Evolutionary conservation across 1,140 invertebrate species (phyloP), one percentile per base, ranked within the genome.

Genomic region (Coenobita brevimanus): DNA sequence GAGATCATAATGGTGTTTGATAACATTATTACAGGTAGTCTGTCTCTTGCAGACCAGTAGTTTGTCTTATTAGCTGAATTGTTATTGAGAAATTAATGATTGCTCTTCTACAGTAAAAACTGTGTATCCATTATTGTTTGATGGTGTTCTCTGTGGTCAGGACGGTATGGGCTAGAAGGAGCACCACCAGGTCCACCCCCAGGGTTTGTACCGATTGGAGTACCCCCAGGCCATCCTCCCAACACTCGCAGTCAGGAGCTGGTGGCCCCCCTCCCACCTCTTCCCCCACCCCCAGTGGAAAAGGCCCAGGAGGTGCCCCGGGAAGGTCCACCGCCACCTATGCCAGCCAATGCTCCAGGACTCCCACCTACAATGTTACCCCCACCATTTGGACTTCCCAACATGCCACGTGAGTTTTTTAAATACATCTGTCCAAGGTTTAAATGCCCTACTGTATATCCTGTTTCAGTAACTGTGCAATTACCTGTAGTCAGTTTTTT

Each of bases 221-320:
- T 95, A 94, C 36, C 95, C 94, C 91, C 95, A 95, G 89, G 92
- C 94, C 95, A 41, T 93, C 95, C 17, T 94, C 64, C 85, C 24
- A 87, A 87, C 33, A 71, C 41, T 15, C 62, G 78, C 36, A 67
- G 64, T 15, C 85, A 81, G 73, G 85, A 87, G 1, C 62, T 80
- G 38, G 76, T 92, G 33, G 93, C 92, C 67, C 91, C 94, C 41
- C 92, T 94, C 8, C 93, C 94, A 41, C 91, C 94, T 17, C 91
- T 94, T 50, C 94, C 94, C 84, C 94, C 94, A 41, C 94, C 94
- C 83, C 94, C 91, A 62, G 90, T 80, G 17, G 82, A 89, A 43
- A 89, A 89, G 38, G n/a, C 43, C 24, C 62, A 64, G 71, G 81
- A 71, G 1, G 64, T 85, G n/a, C 2, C 46, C 1, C 62, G 89